These are phyloP conservation scores for Athalia circularis DNA, from an alignment of 2,888 invertebrate species.

Conservation along the genomic window DNA sequence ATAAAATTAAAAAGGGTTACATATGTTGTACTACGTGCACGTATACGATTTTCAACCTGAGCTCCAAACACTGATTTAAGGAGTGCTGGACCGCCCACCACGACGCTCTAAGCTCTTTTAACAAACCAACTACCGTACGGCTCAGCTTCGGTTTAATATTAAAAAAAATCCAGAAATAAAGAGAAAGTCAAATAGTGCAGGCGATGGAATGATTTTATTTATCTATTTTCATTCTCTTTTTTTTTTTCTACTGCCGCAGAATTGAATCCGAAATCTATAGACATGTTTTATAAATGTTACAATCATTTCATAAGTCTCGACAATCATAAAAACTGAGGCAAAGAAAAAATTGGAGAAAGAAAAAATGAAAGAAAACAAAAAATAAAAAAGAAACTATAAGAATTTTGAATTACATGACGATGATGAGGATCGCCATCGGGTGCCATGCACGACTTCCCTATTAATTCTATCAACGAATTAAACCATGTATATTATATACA, in stretches of 20 bases:
- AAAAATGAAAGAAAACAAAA: no score
- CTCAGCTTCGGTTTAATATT: neutral
- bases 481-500: no score
- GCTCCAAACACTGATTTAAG: slow-evolving; percentile 70
- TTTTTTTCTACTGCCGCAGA: neutral
- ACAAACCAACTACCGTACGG: neutral
- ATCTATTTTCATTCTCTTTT: neutral
- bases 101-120: slow-evolving; percentile 27
- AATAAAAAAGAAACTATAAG: no score
- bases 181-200: neutral
- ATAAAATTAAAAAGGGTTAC: neutral
- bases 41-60: slow-evolving; percentile 29
- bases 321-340: no score
- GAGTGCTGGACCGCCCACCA: slow-evolving; percentile 73
- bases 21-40: no score
- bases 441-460: neutral
- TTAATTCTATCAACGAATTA: neutral
- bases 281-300: no score
- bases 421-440: neutral
- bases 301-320: no score
- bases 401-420: no score
- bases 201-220: neutral
- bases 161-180: neutral
- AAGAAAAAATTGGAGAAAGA: no score
- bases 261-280: no score